These are phyloP conservation scores for Chinchilla lanigera DNA, from an alignment of 2,113 vertebrate genomes.

Conservation along the genomic window DNA sequence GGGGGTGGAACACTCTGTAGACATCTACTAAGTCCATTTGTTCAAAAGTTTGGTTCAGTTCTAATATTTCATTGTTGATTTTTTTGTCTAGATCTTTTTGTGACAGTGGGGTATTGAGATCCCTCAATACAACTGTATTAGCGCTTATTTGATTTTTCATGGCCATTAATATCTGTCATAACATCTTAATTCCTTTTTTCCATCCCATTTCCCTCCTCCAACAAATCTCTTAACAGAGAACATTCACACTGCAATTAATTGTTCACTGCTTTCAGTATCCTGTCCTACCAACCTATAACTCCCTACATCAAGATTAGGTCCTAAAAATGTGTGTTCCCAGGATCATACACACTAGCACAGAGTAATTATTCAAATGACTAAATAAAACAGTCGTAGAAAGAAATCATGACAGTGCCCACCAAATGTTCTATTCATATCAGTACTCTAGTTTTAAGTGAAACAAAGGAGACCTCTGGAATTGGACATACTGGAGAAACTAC, in stretches of 20 bases:
- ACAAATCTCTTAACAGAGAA: neutral
- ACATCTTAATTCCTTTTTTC: neutral
- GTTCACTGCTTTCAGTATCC: neutral
- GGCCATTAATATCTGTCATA: neutral
- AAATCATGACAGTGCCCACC: neutral
- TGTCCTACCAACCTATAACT: neutral
- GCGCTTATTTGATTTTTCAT: no score
- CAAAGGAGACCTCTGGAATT: neutral
- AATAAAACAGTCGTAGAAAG: neutral
- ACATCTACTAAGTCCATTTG: no score
- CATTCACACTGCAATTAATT: neutral
- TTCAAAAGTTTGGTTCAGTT: no score
- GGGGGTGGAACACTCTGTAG: no score
- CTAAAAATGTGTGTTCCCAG: neutral
- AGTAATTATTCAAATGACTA: neutral
- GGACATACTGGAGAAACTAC: neutral
- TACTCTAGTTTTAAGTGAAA: neutral
- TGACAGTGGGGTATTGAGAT: no score
- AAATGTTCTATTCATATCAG: neutral
- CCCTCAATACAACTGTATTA: no score
- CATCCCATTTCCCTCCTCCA: neutral
- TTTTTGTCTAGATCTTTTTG: no score
- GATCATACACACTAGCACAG: neutral
- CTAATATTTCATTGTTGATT: no score
- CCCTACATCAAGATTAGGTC: neutral